Conservation (phyloP, 2,797 vertebrate species). For the Sorex maritimensis region DNA sequence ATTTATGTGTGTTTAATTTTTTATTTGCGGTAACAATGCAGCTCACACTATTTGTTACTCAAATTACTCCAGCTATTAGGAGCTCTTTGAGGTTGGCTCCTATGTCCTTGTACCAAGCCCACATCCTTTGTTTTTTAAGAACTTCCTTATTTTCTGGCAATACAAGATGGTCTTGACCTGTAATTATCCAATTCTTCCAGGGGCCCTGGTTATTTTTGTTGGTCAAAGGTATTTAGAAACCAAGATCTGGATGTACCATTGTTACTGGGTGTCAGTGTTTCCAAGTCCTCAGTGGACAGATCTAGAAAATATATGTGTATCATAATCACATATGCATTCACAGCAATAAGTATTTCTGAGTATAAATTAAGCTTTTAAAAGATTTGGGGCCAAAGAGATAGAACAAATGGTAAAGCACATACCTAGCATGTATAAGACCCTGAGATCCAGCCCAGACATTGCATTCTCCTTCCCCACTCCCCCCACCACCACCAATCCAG, state of each 20-base stretch:
- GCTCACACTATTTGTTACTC: conserved; percentile 31
- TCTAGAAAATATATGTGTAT: conserved; percentile 4
- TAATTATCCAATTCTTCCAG: conserved; percentile 57
- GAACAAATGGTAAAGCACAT: no score
- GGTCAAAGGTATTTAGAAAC: conserved; percentile 1
- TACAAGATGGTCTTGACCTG: conserved; percentile 5
- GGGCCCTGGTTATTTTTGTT: background rate
- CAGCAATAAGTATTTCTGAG: background rate
- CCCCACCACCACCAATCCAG: no score
- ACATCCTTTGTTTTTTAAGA: conserved; percentile 55
- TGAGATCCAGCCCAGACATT: no score
- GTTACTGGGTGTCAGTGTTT: background rate
- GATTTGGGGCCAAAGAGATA: background rate
- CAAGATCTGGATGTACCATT: background rate
- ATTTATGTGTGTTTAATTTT: background rate
- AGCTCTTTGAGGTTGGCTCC: conserved; percentile 32
- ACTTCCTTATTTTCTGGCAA: conserved; percentile 66
- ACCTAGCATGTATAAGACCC: no score
- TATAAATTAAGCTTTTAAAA: background rate
- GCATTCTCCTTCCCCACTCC: no score
- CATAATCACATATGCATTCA: background rate
- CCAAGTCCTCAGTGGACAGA: background rate
- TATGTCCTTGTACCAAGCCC: conserved; percentile 23
- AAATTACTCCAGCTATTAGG: conserved; percentile 36
- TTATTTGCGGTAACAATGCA: background rate